phyloP scores from a whole-genome alignment of 2,888 invertebrate genomes.

The Morpho helenor region DNA sequence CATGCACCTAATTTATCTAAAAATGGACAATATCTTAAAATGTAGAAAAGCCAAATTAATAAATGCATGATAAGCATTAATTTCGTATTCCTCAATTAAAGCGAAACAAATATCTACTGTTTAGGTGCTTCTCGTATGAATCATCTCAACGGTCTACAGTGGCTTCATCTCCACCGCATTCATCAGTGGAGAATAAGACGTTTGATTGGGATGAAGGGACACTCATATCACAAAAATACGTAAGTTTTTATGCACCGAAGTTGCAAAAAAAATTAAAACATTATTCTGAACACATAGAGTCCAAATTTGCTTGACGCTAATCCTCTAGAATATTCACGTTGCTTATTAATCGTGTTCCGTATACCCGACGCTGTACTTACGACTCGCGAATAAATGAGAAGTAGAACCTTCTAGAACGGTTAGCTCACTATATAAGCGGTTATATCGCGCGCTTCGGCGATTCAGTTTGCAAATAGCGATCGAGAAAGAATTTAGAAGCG shows the following conservation, averaged over 20 bases:
- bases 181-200: conserved; percentile 62
- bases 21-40: conserved; percentile 12
- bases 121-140: conserved; percentile 87
- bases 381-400: no score
- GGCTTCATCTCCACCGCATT: conserved; percentile 65
- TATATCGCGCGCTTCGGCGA: no score
- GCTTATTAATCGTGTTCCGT: no score
- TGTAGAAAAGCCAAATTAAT: conserved; percentile 13
- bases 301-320: no score
- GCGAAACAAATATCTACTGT: conserved; percentile 21
- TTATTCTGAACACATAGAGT: no score
- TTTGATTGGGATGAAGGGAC: conserved; percentile 76
- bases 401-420: no score
- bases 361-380: no score
- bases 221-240: conserved; percentile 62
- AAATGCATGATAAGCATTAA: conserved; percentile 25
- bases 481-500: no score
- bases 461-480: no score
- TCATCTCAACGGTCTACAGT: conserved; percentile 80
- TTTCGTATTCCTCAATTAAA: background rate
- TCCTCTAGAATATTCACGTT: no score
- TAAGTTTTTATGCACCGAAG: conserved; percentile 34
- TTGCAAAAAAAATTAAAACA: no score
- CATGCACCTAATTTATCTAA: background rate
- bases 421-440: no score